phyloP scores from a whole-genome alignment of 2,113 vertebrate species.

The Atherinomorus stipes region DNA sequence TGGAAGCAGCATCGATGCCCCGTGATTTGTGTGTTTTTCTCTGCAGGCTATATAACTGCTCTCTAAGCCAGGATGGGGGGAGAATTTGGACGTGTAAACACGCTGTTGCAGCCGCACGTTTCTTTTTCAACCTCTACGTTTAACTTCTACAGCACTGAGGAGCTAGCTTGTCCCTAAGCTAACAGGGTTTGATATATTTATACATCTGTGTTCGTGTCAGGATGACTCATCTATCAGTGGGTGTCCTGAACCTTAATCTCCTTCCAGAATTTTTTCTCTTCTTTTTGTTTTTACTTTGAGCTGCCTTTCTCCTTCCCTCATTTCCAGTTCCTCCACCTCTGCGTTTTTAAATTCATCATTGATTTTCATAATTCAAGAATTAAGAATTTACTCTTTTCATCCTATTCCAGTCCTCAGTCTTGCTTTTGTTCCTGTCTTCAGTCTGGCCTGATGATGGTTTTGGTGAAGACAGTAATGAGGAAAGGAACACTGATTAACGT shows the following conservation, averaged over 20 bases:
- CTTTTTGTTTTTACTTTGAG: slow-evolving; percentile 19
- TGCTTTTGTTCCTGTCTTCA: slow-evolving; percentile 20
- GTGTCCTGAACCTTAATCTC: slow-evolving; percentile 69
- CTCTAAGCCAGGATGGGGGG: background rate
- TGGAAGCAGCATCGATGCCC: background rate
- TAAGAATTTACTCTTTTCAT: slow-evolving; percentile 14
- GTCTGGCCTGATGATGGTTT: slow-evolving; percentile 33
- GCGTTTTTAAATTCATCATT: slow-evolving; percentile 31
- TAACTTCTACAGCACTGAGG: slow-evolving; percentile 21
- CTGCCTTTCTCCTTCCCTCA: slow-evolving; percentile 24
- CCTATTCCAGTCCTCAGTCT: slow-evolving; percentile 1
- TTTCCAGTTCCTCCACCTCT: slow-evolving; percentile 36
- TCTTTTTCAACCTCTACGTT: slow-evolving; percentile 32
- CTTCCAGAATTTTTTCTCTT: slow-evolving; percentile 54
- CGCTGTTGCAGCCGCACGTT: background rate
- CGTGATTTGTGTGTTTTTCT: background rate
- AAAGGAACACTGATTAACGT: slow-evolving; percentile 43
- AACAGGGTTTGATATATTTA: slow-evolving; percentile 70
- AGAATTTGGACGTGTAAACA: slow-evolving; percentile 21
- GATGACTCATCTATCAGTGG: slow-evolving; percentile 73
- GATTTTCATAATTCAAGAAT: slow-evolving; percentile 35
- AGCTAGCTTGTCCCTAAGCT: slow-evolving; percentile 44
- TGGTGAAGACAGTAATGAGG: slow-evolving; percentile 25
- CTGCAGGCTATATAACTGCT: background rate
- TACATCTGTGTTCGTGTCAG: slow-evolving; percentile 62